These are phyloP conservation scores for Perca schrenkii DNA, from an alignment of 2,113 vertebrate genomes.

Conservation along the genomic window DNA sequence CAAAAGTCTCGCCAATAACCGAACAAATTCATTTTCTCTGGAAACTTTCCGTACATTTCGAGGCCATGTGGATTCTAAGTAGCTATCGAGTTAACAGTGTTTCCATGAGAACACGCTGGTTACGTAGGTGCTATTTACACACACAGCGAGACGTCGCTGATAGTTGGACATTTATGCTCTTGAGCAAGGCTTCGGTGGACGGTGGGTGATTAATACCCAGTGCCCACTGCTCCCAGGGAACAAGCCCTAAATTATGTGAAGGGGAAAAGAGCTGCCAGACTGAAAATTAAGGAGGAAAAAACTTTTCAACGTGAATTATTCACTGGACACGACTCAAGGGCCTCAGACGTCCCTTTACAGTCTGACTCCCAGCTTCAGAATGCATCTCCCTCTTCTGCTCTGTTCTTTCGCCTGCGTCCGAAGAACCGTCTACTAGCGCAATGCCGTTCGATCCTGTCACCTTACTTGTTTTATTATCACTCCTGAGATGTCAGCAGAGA, in stretches of 20 bases:
- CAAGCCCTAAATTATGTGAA: slow-evolving; percentile 79
- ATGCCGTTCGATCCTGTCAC: slow-evolving; percentile 40
- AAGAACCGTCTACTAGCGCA: slow-evolving; percentile 50
- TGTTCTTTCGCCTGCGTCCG: slow-evolving; percentile 10
- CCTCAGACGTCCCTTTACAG: slow-evolving; percentile 83
- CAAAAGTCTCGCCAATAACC: neutral
- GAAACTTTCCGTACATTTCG: slow-evolving; percentile 10
- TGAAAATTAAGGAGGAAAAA: slow-evolving; percentile 84
- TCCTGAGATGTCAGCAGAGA: slow-evolving; percentile 68
- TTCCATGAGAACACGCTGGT: slow-evolving; percentile 58
- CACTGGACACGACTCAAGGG: slow-evolving; percentile 73
- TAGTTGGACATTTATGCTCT: slow-evolving; percentile 51
- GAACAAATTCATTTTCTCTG: neutral
- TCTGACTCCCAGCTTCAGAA: slow-evolving; percentile 60
- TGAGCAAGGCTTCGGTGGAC: slow-evolving; percentile 47
- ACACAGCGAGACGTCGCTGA: slow-evolving; percentile 56
- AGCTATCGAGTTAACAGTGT: slow-evolving; percentile 48
- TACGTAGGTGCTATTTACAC: slow-evolving; percentile 65
- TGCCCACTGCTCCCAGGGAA: slow-evolving; percentile 70
- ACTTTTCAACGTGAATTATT: slow-evolving; percentile 87
- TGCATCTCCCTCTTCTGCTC: slow-evolving; percentile 51
- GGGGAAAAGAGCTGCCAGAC: slow-evolving; percentile 80
- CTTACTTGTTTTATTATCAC: slow-evolving; percentile 73
- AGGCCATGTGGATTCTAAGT: slow-evolving; percentile 33
- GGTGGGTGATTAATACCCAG: slow-evolving; percentile 71